These are phyloP conservation scores for Serranochromis macrocephalus DNA, from an alignment of 2,113 vertebrate species.

Conservation along the genomic window DNA sequence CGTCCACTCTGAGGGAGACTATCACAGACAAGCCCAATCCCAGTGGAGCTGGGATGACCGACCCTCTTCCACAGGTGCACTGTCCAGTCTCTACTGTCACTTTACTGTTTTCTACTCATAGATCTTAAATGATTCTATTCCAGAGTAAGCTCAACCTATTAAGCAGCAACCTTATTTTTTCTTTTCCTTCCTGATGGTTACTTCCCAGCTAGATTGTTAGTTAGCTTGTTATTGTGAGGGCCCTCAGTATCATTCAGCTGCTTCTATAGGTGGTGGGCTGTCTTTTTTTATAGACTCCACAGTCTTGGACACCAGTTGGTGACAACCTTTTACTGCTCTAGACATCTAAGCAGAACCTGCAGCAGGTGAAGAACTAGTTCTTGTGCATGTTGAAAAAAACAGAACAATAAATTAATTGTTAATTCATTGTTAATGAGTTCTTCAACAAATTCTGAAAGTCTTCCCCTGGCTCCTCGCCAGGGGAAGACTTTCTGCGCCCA, in stretches of 20 bases:
- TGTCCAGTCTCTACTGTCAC: not conserved
- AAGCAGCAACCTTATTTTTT: not conserved
- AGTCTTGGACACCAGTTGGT: not conserved
- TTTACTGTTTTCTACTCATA: not conserved
- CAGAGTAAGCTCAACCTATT: not conserved
- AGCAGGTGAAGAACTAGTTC: not conserved
- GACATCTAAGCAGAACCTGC: not conserved
- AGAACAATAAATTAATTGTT: not conserved
- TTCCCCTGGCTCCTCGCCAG: not conserved
- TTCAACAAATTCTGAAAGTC: not conserved
- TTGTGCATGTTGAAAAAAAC: not conserved
- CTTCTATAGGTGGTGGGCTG: not conserved
- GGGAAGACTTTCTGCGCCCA: too few species aligned
- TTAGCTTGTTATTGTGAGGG: not conserved
- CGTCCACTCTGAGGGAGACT: constrained; percentile 96
- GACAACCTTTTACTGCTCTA: not conserved
- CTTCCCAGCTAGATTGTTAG: not conserved
- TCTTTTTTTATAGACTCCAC: not conserved
- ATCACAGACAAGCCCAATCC: constrained; percentile 82
- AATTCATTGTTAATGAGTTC: not conserved
- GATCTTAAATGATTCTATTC: not conserved
- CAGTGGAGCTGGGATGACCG: constrained; percentile 92
- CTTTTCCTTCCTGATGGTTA: not conserved
- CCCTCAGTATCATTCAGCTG: not conserved
- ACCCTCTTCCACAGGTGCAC: constrained; percentile 88